Conservation (phyloP, 2,888 invertebrate genomes). For the Tortrix viridana region DNA sequence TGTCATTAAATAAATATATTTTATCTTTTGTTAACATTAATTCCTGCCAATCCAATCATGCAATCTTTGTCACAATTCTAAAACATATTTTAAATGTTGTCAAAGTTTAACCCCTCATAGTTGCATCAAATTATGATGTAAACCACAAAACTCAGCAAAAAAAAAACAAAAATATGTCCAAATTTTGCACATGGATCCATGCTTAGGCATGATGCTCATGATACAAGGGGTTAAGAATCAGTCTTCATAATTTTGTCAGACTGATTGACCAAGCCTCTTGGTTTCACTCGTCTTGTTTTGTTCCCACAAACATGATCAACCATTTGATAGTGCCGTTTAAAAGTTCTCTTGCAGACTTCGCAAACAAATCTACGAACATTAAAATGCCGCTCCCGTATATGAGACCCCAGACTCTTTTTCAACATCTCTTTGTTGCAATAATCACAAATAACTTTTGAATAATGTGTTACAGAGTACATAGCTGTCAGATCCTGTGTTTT, state of each 20-base stretch:
- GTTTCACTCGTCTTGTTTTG: conserved; percentile 33
- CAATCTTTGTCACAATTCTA: too few species aligned
- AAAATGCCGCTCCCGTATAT: conserved; percentile 66
- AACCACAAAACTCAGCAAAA: too few species aligned
- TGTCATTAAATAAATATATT: too few species aligned
- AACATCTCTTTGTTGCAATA: conserved; percentile 72
- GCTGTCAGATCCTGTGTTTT: conserved; percentile 47
- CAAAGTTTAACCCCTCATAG: too few species aligned
- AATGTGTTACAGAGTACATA: conserved; percentile 51
- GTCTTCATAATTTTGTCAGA: neutral
- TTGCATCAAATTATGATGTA: too few species aligned
- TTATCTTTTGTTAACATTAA: too few species aligned
- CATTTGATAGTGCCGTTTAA: conserved; percentile 62
- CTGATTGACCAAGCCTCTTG: neutral
- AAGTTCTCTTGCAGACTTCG: conserved; percentile 49
- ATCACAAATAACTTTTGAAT: conserved; percentile 65
- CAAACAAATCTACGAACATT: conserved; percentile 62
- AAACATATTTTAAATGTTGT: too few species aligned
- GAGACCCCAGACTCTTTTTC: conserved; percentile 65
- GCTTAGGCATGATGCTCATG: too few species aligned
- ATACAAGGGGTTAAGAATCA: too few species aligned
- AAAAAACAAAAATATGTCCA: too few species aligned
- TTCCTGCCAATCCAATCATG: too few species aligned
- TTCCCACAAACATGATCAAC: conserved; percentile 60
- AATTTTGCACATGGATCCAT: too few species aligned